Evolutionary conservation across 2,113 vertebrate genomes (phyloP).

Genomic region (Steatornis caripensis): DNA sequence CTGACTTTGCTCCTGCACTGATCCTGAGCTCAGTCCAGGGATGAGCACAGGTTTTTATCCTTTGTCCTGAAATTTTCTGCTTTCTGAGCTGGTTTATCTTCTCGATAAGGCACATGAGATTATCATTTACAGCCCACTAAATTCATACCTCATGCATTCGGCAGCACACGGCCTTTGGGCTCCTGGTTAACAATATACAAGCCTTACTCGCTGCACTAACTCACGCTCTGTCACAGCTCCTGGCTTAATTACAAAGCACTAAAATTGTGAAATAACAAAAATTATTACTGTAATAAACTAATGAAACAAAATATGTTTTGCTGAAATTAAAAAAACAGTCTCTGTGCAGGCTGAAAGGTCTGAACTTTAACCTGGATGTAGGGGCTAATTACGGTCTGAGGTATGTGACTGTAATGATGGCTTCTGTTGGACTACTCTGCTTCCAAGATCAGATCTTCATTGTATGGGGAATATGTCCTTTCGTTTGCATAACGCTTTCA

Average conservation of each 20-base stretch:
- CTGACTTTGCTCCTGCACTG: neutral
- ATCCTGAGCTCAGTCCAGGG: neutral
- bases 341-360: neutral
- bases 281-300: conserved; percentile 28
- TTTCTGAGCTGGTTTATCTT: conserved; percentile 31
- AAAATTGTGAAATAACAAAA: conserved; percentile 44
- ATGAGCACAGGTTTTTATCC: neutral
- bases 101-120: neutral
- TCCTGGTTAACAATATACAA: neutral
- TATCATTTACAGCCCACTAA: conserved; percentile 39
- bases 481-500: neutral
- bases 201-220: neutral
- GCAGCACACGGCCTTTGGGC: neutral
- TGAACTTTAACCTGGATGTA: neutral
- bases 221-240: neutral
- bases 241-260: conserved; percentile 48
- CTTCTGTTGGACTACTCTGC: neutral
- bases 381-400: neutral
- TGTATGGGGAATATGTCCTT: neutral
- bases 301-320: conserved; percentile 2
- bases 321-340: neutral
- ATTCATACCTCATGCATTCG: neutral
- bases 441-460: neutral
- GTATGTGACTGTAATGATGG: rapidly evolving
- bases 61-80: neutral